Conservation (phyloP, 2,113 vertebrate species). For the Montifringilla adamsi region DNA sequence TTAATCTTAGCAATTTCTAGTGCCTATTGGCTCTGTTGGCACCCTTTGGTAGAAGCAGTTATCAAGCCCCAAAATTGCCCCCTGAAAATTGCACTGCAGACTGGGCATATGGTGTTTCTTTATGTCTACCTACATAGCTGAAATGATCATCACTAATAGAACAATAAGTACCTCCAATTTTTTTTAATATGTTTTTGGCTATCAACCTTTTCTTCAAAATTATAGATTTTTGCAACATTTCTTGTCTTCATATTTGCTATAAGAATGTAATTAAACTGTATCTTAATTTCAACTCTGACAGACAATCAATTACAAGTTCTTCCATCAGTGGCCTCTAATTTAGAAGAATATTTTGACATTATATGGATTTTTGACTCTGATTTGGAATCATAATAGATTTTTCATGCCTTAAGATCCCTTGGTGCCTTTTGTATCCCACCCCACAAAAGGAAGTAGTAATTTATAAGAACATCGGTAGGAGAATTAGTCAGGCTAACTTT, state of each 20-base stretch:
- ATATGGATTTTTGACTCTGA: background rate
- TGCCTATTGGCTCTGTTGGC: background rate
- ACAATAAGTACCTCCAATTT: background rate
- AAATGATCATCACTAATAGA: background rate
- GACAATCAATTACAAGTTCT: background rate
- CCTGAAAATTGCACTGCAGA: background rate
- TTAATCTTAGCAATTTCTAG: background rate
- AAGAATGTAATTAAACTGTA: background rate
- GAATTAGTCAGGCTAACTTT: background rate
- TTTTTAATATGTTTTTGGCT: background rate
- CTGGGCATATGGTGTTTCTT: background rate
- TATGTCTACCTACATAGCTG: background rate
- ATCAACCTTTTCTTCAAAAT: background rate
- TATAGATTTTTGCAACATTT: background rate
- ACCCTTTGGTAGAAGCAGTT: background rate
- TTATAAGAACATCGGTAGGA: background rate
- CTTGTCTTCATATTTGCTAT: background rate
- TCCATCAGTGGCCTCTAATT: background rate
- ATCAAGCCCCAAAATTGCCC: background rate
- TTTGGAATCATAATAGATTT: background rate
- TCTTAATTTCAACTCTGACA: background rate
- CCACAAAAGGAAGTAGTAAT: background rate
- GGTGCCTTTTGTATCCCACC: background rate
- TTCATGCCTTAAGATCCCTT: background rate
- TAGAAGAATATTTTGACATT: background rate